Evolutionary conservation across 2,797 vertebrate species (phyloP).

Genomic region (Aselliscus stoliczkanus): DNA sequence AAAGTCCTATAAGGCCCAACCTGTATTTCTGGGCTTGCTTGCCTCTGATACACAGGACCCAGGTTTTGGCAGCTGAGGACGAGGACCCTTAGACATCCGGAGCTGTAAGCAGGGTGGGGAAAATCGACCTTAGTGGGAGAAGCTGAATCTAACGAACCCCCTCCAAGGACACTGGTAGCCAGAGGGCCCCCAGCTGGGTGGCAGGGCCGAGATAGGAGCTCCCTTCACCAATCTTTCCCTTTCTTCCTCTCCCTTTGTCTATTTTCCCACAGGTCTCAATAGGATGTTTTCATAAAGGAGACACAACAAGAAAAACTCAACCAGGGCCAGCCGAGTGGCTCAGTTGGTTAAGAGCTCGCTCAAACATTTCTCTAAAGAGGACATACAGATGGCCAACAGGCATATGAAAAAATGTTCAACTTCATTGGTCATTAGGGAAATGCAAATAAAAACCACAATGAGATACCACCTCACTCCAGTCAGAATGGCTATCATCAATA

Average conservation of each 20-base stretch:
- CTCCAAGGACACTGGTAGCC: not conserved
- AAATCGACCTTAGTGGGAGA: not conserved
- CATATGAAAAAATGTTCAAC: too few relatives aligned
- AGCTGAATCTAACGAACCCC: not conserved
- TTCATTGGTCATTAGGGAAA: too few relatives aligned
- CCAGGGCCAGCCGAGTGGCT: too few relatives aligned
- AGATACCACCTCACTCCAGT: too few relatives aligned
- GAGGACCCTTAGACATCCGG: not conserved
- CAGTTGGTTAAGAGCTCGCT: too few relatives aligned
- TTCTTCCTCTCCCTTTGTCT: not conserved
- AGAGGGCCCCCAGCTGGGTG: not conserved
- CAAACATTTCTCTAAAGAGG: too few relatives aligned
- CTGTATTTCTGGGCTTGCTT: not conserved
- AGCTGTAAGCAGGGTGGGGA: not conserved
- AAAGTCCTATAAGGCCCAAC: not conserved
- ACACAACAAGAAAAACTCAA: not conserved
- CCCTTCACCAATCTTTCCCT: not conserved
- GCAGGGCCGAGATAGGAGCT: not conserved
- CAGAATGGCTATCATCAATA: too few relatives aligned
- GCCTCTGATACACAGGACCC: not conserved
- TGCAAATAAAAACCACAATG: too few relatives aligned
- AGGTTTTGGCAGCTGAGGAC: not conserved
- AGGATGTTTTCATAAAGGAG: constrained; percentile 53
- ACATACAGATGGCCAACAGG: too few relatives aligned
- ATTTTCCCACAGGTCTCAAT: not conserved